These are phyloP conservation scores for Chlamydotis undulata DNA, from an alignment of 2,113 vertebrate species.

Conservation along the genomic window DNA sequence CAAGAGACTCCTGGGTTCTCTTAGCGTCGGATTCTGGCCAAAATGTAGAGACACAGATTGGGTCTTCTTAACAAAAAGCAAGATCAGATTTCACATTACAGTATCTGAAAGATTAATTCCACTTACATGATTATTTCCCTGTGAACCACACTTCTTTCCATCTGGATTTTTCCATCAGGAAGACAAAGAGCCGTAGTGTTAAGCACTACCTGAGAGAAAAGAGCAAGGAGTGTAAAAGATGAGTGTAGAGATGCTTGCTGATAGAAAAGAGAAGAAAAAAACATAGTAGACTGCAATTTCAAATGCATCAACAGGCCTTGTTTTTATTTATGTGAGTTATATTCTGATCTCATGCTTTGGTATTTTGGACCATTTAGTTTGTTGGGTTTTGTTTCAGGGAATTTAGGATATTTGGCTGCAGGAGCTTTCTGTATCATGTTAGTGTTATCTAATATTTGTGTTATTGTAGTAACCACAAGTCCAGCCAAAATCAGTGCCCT, in stretches of 20 bases:
- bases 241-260: not conserved
- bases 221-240: not conserved
- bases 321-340: not conserved
- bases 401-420: not conserved
- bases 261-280: not conserved
- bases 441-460: not conserved
- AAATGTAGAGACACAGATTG: conserved; percentile 15
- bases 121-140: conserved; percentile 30
- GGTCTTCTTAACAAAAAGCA: conserved; percentile 45
- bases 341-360: not conserved
- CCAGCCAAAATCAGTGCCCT: not conserved
- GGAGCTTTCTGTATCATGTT: not conserved
- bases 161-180: conserved; percentile 52
- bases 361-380: not conserved
- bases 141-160: conserved; percentile 41
- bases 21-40: not conserved
- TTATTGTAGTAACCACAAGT: not conserved
- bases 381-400: not conserved
- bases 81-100: conserved; percentile 46
- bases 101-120: conserved; percentile 51
- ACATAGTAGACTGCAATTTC: not conserved
- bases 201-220: conserved; percentile 14
- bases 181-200: conserved; percentile 41
- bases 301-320: not conserved
- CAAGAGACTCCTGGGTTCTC: conserved; percentile 38